Base-by-base conservation (phyloP, 2,113 vertebrate species). In the Carassius carassius region DNA sequence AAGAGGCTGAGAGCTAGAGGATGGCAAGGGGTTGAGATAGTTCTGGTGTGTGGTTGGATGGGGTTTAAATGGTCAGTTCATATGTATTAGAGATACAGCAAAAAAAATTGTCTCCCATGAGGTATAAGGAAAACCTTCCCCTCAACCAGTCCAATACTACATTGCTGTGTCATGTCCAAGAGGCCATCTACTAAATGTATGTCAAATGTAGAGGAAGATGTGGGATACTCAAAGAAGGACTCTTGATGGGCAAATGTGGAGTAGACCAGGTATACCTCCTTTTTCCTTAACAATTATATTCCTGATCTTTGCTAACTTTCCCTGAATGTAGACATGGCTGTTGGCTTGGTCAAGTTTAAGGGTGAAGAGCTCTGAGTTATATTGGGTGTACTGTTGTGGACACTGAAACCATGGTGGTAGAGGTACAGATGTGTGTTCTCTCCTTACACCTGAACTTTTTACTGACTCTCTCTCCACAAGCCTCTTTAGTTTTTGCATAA, bases 401-500 rank as follows among this genome's bases (percentile, higher is more conserved):
- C 16, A 8, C 14, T 35, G 67, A 37, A 70, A 70, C 2, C 19
- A 4, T 35, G 67, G 29, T 70, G 67, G 67, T 37, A 70, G 29
- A 35, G 67, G 32, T 37, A 32, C 67, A 21, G 29, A 35, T 70
- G 14, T 3, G 1, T 37, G 67, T 70, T 70, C 67, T 37, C 67
- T 41, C 37, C 67, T 70, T 19, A 41, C 29, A 37, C 67, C 67
- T 10, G 19, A 10, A 4, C 32, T 29, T 19, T 70, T 35, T 32
- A 35, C 7, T 3, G 67, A 19, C 29, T 19, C 67, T 10, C 76
- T 58, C 76, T 80, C 65, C 1, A 16, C 56, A 73, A 81, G 63
- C 62, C 23, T 84, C 75, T 84, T 84, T 8, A 84, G 62, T 21
- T 29, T 78, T 56, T 84, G 21, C 83, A 78, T 49, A 0, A 70